A percentile compares a stretch with the other conserved stretches of the same genome.
Conservation (phyloP, 2,113 vertebrate species). For the Leucoraja erinaceus region DNA sequence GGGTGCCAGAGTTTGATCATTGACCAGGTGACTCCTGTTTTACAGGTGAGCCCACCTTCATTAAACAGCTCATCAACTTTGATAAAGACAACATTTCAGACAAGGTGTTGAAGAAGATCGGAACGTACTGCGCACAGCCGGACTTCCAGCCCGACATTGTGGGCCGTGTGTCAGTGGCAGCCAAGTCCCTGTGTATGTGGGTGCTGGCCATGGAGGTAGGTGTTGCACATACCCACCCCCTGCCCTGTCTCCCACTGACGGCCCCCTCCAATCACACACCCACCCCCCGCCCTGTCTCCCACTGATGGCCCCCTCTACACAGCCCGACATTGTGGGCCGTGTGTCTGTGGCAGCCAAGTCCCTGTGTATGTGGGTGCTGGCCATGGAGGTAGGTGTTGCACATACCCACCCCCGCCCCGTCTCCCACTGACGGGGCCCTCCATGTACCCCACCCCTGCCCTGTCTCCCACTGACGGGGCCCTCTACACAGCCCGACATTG, state of each 20-base stretch:
- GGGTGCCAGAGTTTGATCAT: too few species aligned
- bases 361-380: conserved; percentile 86
- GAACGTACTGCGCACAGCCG: conserved; percentile 66
- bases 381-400: conserved; percentile 70
- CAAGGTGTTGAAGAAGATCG: conserved; percentile 72
- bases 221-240: too few species aligned
- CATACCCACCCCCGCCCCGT: too few species aligned
- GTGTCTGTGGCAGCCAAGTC: conserved; percentile 79
- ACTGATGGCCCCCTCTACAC: conserved; percentile 38
- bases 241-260: neutral
- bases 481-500: conserved; percentile 75
- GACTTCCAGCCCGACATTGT: conserved; percentile 81
- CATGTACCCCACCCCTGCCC: too few species aligned
- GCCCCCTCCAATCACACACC: too few species aligned
- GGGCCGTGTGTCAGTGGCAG: conserved; percentile 73
- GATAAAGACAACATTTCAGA: conserved; percentile 83
- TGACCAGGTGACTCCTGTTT: neutral
- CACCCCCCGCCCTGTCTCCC: too few species aligned
- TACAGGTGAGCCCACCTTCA: conserved; percentile 76
- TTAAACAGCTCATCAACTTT: conserved; percentile 76
- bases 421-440: too few species aligned
- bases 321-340: conserved; percentile 74
- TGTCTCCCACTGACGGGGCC: too few species aligned
- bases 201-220: conserved; percentile 83
- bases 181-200: conserved; percentile 88